Base-by-base conservation (phyloP, 2,888 invertebrate species). In the Drosophila demipolita region DNA sequence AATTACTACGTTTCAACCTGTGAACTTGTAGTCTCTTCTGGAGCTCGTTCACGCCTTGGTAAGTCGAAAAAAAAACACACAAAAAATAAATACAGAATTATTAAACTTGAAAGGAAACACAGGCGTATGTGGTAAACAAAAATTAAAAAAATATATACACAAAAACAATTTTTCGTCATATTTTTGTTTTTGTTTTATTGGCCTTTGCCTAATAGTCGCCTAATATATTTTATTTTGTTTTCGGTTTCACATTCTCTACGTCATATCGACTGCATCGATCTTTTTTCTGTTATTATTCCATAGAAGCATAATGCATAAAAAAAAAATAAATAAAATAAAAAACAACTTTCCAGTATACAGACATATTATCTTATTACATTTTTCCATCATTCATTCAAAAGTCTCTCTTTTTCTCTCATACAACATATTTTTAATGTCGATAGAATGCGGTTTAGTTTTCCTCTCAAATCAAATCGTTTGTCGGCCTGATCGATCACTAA, bases 21-120 rank as follows among this genome's bases (percentile, higher is more conserved):
- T 87, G 90, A 87, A 87, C 87, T 88, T 90, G 96, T 97, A 98
- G 98, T 97, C 97, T 97, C 96, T 98, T 98, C 97, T 98, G 98
- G 98, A 98, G 97, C 96, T 97, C 97, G 96, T 98, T 98, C 97
- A 97, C 97, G 96, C 97, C 97, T 96, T 97, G 98, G 98, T 98
- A 98, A 98, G 98, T 98, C 96, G 95, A 96, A 95, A 94, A 94
- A 94, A 88, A 84, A 69, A 33, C 63, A 72, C 70, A 62, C 65
- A 76, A 75, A 71, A 67, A 69, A 65, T 52, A 70, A 75, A 80
- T 78, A 69, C 69, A 76, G 67, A 71, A 74, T 73, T 73, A 80
- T 78, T 53, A 76, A 71, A 75, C 75, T 78, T 66, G 65, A 69
- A 82, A 73, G 77, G 82, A 82, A 79, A 70, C 66, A 83, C 87